Evolutionary conservation across 2,113 vertebrate genomes (phyloP).

Genomic region (Aphyosemion australe): DNA sequence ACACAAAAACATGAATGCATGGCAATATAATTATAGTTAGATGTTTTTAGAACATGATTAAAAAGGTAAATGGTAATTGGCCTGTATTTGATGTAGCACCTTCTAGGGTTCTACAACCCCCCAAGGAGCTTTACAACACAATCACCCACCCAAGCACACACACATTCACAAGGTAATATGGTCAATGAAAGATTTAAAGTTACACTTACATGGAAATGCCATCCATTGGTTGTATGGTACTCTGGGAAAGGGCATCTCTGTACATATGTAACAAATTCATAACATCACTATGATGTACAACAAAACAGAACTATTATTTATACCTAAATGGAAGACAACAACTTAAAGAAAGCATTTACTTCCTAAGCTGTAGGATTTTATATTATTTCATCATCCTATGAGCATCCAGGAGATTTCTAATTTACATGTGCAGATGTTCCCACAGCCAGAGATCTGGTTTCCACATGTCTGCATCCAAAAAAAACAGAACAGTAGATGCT

Average conservation of each 20-base stretch:
- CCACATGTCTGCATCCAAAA: not conserved
- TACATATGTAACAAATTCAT: not conserved
- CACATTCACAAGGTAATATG: too few species aligned
- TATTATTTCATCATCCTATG: too few species aligned
- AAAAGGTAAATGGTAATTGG: not conserved
- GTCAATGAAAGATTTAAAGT: not conserved
- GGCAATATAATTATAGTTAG: too few species aligned
- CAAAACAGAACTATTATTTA: not conserved
- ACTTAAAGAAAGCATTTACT: not conserved
- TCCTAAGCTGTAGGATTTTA: not conserved
- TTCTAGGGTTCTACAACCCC: too few species aligned
- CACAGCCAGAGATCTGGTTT: not conserved
- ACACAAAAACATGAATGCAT: too few species aligned
- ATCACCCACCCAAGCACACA: too few species aligned
- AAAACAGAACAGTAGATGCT: not conserved
- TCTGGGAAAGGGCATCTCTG: not conserved
- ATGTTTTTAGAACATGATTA: too few species aligned
- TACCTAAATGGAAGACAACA: not conserved
- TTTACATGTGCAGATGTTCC: too few species aligned
- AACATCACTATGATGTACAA: not conserved
- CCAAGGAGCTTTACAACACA: too few species aligned
- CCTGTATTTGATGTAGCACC: too few species aligned
- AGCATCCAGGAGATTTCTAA: too few species aligned
- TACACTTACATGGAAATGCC: slow-evolving; percentile 12
- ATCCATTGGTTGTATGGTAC: not conserved